Evolutionary conservation across 2,113 vertebrate species (phyloP), one percentile per base, ranked within the genome.

Genomic region (Octodon degus): DNA sequence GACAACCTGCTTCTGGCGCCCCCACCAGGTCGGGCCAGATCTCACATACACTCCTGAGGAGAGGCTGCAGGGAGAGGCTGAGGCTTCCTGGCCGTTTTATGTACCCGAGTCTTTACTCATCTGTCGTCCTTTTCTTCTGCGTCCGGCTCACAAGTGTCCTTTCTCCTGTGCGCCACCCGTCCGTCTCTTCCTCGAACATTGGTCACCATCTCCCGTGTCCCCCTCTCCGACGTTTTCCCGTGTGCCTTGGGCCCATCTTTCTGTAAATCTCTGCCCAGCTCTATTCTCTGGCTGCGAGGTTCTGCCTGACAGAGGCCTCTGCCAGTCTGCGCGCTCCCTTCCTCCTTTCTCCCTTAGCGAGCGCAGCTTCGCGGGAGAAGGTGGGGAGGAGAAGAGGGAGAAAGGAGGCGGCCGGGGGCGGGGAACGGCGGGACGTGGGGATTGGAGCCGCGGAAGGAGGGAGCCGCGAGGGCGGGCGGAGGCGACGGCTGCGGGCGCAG

Each of bases 391-490:
- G 86, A 97, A 88, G 90, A 89, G 86, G 55, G 85, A 67, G 77
- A 27, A 55, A 67, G 91, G 87, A 84, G 91, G 81, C 74, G 86
- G 80, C 13, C 79, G 62, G 85, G 91, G 95, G 96, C 95, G 96
- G 94, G 86, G 96, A 92, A 79, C 91, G 40, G 84, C 65, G 91
- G 86, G 43, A 93, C 90, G 93, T 96, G 96, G 96, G 95, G 95
- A 97, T 95, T 96, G 96, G 97, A 93, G 97, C 97, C 90, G 94
- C 74, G 86, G 93, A 95, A 92, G 92, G 86, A 88, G 89, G 91
- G 91, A 79, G 81, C 82, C 40, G 62, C 72, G 89, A 88, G 92
- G 91, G 93, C 72, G 88, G 93, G 93, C 68, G 90, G 85, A 89
- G 95, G 91, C 62, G 89, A 96, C 88, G 58, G 93, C 85, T 58